Conservation (phyloP, 2,113 vertebrate species). For the Oxygymnocypris stewartii region DNA sequence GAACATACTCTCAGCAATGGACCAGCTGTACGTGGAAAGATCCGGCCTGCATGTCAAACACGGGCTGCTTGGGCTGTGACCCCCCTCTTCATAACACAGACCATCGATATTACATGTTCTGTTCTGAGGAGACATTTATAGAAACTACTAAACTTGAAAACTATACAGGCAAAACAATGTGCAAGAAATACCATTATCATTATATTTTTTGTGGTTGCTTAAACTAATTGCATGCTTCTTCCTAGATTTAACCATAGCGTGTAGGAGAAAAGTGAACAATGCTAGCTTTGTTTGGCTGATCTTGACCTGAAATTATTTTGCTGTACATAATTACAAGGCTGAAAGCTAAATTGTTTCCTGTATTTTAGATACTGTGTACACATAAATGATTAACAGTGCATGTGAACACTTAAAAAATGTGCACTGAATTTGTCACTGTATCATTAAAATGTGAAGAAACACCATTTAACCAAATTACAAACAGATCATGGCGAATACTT, state of each 20-base stretch:
- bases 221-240: neutral
- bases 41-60: conserved; percentile 83
- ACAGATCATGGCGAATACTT: neutral
- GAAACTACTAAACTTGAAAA: neutral
- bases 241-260: neutral
- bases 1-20: conserved; percentile 80
- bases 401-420: conserved; percentile 9
- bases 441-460: neutral
- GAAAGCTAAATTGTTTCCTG: conserved; percentile 43
- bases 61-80: conserved; percentile 77
- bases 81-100: conserved; percentile 81
- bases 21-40: conserved; percentile 84
- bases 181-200: neutral
- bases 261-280: conserved; percentile 29
- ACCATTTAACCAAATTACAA: conserved; percentile 19
- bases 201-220: neutral
- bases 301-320: neutral
- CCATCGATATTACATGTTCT: conserved; percentile 85
- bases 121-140: conserved; percentile 71
- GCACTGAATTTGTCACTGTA: neutral
- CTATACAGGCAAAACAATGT: neutral
- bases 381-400: neutral
- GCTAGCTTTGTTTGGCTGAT: neutral
- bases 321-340: conserved; percentile 1
- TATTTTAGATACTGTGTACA: conserved; percentile 20